Percentiles rank a stretch among this genome's conserved stretches.
Evolutionary conservation across 1,140 invertebrate species (phyloP).

Genomic region (Lepidurus apus): DNA sequence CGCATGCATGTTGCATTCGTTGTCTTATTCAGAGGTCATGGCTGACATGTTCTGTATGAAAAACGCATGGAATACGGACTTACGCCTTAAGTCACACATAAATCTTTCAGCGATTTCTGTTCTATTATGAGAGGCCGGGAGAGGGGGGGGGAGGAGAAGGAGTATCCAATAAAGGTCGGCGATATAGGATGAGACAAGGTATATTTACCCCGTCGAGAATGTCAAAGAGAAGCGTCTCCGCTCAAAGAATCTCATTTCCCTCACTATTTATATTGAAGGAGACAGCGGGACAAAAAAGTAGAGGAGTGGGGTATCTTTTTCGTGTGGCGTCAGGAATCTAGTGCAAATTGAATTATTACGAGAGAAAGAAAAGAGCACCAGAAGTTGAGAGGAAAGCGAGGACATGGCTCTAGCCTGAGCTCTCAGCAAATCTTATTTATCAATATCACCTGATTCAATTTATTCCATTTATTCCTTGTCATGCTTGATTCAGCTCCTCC

Average conservation of each 20-base stretch:
- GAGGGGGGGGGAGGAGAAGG: background rate
- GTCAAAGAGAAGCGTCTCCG: background rate
- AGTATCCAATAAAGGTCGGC: background rate
- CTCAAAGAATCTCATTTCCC: background rate
- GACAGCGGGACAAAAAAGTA: background rate
- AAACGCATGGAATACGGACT: too few relatives aligned
- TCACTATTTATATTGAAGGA: background rate
- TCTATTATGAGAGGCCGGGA: background rate
- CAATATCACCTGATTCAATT: background rate
- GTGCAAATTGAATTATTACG: constrained; percentile 16
- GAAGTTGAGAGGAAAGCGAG: background rate
- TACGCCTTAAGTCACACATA: too few relatives aligned
- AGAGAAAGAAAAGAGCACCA: background rate
- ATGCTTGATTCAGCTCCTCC: background rate
- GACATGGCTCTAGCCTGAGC: background rate
- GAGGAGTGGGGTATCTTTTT: background rate
- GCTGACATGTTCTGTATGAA: too few relatives aligned
- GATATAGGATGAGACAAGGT: constrained; percentile 1
- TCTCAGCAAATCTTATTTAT: background rate
- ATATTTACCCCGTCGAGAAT: background rate
- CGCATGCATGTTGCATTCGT: too few relatives aligned
- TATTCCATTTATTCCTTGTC: background rate
- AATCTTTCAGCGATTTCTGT: too few relatives aligned
- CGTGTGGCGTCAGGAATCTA: background rate
- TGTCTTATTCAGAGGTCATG: too few relatives aligned